Conservation (phyloP, 2,113 vertebrate species). For the Nothobranchius kuhntae region DNA sequence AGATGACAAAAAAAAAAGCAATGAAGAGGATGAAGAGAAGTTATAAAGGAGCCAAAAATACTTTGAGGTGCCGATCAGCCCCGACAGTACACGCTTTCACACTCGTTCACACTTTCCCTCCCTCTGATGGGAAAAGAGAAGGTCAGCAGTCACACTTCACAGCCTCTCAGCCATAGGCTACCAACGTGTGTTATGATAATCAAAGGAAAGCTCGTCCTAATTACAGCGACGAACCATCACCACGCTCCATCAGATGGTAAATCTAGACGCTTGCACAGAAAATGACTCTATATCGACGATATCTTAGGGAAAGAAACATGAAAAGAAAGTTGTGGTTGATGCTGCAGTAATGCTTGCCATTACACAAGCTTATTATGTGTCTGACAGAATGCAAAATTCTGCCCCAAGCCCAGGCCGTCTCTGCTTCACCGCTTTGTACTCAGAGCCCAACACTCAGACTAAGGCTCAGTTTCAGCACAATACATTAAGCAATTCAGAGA, state of each 20-base stretch:
- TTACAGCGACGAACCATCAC: constrained; percentile 43
- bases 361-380: constrained; percentile 35
- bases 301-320: constrained; percentile 6
- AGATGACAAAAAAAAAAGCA: constrained; percentile 8
- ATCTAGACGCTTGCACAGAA: constrained; percentile 29
- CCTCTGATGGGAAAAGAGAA: constrained; percentile 36
- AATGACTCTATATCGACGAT: constrained; percentile 23
- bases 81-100: constrained; percentile 3
- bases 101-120: constrained; percentile 17
- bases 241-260: constrained; percentile 33
- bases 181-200: constrained; percentile 58
- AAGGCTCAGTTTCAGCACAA: constrained; percentile 17
- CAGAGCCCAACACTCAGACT: constrained; percentile 32
- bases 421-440: constrained; percentile 35
- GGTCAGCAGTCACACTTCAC: constrained; percentile 61
- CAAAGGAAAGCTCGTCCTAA: constrained; percentile 60
- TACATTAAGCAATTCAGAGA: constrained; percentile 19
- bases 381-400: constrained; percentile 21
- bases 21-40: constrained; percentile 29
- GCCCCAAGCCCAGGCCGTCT: constrained; percentile 14
- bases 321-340: constrained; percentile 22
- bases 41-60: constrained; percentile 18
- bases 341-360: constrained; percentile 31
- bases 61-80: constrained; percentile 18
- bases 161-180: constrained; percentile 42